Evolutionary conservation across 1,140 invertebrate species (phyloP).

Genomic region (Papilio aristodemus): DNA sequence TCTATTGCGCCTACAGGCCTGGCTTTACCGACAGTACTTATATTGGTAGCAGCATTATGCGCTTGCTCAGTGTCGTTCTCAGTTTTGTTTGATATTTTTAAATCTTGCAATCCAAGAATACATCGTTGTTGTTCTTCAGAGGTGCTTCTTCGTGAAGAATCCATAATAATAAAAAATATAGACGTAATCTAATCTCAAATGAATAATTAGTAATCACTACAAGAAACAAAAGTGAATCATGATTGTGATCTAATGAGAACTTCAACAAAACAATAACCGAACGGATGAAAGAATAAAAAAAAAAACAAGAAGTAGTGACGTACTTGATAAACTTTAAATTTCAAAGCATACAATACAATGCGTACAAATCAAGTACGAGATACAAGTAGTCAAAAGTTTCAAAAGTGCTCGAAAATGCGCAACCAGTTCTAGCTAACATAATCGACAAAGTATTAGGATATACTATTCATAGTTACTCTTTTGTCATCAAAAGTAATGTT

Average conservation of each 20-base stretch:
- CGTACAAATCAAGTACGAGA: neutral
- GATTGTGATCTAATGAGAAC: constrained; percentile 46
- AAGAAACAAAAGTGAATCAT: constrained; percentile 57
- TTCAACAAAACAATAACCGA: constrained; percentile 47
- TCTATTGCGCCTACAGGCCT: constrained; percentile 76
- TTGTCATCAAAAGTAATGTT: too few relatives aligned
- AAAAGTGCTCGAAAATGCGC: too few relatives aligned
- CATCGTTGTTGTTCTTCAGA: constrained; percentile 73
- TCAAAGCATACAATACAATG: neutral
- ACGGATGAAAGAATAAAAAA: constrained; percentile 39
- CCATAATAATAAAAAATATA: constrained; percentile 49
- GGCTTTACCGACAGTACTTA: constrained; percentile 60
- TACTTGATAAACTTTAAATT: constrained; percentile 9
- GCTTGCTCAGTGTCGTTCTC: constrained; percentile 77
- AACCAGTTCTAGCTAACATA: too few relatives aligned
- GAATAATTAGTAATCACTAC: constrained; percentile 37
- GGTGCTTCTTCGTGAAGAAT: constrained; percentile 72
- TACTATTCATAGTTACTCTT: too few relatives aligned
- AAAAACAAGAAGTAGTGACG: constrained; percentile 43
- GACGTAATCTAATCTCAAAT: constrained; percentile 15
- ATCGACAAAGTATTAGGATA: too few relatives aligned
- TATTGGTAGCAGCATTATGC: constrained; percentile 65
- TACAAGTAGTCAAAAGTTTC: too few relatives aligned
- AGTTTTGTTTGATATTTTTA: constrained; percentile 78
- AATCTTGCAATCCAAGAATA: constrained; percentile 75